Evolutionary conservation across 1,140 invertebrate species (phyloP).

Genomic region (Cotesia chilonis): DNA sequence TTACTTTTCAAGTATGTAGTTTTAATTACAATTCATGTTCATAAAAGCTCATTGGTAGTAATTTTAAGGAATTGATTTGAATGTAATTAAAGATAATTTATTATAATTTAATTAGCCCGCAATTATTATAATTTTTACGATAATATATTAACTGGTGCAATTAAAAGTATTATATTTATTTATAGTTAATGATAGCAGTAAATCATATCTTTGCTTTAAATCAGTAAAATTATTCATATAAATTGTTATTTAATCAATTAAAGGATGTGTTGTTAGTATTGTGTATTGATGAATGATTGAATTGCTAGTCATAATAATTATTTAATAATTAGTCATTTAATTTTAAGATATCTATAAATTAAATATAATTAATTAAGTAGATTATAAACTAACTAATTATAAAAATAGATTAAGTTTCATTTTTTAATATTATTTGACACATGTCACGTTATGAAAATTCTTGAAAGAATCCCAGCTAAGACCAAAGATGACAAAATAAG

Average conservation of each 20-base stretch:
- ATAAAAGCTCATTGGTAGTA: not conserved
- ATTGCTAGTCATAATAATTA: not conserved
- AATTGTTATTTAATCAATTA: too few relatives aligned
- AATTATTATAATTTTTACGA: too few relatives aligned
- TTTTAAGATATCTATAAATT: slow-evolving; percentile 9
- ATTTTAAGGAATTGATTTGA: too few relatives aligned
- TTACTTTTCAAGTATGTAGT: too few relatives aligned
- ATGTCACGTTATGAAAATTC: slow-evolving; percentile 41
- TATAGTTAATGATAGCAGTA: not conserved
- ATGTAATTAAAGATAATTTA: too few relatives aligned
- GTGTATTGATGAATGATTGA: not conserved
- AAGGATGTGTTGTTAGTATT: too few relatives aligned
- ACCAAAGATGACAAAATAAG: slow-evolving; percentile 39
- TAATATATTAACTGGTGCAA: not conserved
- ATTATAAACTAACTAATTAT: slow-evolving; percentile 3
- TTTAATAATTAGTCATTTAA: not conserved
- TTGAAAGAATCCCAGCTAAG: slow-evolving; percentile 42
- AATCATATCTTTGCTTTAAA: not conserved
- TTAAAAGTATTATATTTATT: too few relatives aligned
- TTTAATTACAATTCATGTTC: not conserved
- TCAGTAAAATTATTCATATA: not conserved
- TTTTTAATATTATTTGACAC: slow-evolving; percentile 40
- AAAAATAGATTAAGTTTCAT: slow-evolving; percentile 37
- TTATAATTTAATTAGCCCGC: too few relatives aligned
- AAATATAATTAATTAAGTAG: not conserved